Evolutionary conservation across 2,888 invertebrate species (phyloP).

Genomic region (Eupelmus urozonus): DNA sequence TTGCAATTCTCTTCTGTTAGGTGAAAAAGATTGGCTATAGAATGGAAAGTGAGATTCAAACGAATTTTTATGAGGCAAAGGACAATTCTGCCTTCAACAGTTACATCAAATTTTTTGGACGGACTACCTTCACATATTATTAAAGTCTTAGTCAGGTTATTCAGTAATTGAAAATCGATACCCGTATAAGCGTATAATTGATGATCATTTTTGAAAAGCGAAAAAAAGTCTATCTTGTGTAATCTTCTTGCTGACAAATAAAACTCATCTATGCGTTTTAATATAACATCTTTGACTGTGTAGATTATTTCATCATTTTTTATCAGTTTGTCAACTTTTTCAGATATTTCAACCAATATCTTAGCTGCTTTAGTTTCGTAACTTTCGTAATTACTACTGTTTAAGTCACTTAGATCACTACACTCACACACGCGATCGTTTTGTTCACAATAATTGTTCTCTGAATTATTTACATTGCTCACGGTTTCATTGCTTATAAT

Average conservation of each 20-base stretch:
- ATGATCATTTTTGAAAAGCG: constrained; percentile 6
- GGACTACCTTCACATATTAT: not conserved
- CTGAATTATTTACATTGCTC: no score
- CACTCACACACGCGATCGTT: no score
- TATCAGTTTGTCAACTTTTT: not conserved
- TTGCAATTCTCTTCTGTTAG: not conserved
- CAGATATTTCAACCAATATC: constrained; percentile 36
- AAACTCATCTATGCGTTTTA: constrained; percentile 36
- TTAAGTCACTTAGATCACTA: no score
- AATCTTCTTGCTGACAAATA: constrained; percentile 30
- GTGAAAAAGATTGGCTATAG: constrained; percentile 17
- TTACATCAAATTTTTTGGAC: not conserved
- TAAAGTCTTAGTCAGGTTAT: constrained; percentile 3
- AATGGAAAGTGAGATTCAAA: constrained; percentile 2
- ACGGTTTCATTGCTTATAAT: no score
- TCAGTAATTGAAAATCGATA: constrained; percentile 2
- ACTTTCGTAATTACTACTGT: no score
- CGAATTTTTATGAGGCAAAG: constrained; percentile 31
- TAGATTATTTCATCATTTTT: constrained; percentile 8
- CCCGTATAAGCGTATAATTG: constrained; percentile 26
- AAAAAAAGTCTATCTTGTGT: not conserved
- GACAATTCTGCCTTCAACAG: constrained; percentile 16
- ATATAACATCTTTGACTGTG: constrained; percentile 13
- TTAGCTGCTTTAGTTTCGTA: constrained; percentile 15
- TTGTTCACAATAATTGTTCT: no score